Evolutionary conservation across 2,888 invertebrate genomes (phyloP), one percentile per base, ranked within the genome.

Genomic region (Alloscopus bannaensis): DNA sequence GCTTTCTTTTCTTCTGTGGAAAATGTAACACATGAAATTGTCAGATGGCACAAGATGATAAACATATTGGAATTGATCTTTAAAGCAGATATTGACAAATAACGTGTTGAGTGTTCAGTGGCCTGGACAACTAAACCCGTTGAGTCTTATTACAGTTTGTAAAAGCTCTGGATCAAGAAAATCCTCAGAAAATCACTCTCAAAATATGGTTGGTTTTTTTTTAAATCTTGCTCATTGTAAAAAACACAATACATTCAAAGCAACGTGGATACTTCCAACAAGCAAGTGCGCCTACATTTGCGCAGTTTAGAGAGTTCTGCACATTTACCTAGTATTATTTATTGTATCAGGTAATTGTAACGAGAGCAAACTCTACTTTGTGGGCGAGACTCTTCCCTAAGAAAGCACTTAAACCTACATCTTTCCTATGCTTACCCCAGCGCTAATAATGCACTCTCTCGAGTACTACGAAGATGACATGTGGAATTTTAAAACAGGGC

Each of bases 321-420:
- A n/a, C n/a, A n/a, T n/a, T n/a, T n/a, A n/a, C n/a, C 16, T 28
- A 28, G 28, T 24, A 55, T 28, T 16, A 55, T 55, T 55, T 55
- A 55, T 55, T 26, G 26, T 55, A 16, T 18, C 18, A 18, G 31
- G 59, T 59, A 59, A 31, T 59, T 59, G 59, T 59, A 59, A 64
- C 24, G 42, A 42, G 42, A 64, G 42, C 45, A 64, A n/a, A 26
- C 24, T 64, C 28, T 24, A 28, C 42, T 42, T 13, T 11, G 29
- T 59, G 59, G 59, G 59, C 20, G 59, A 59, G 59, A 36, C 31
- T 29, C 31, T 36, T 31, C 31, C 29, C 29, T 59, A 59, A 59
- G 31, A 31, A 31, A 29, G 20, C 22, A 22, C 3, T 52, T 52
- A 22, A 52, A 24, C 52, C 24, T 8, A 52, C 20, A 52, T n/a